Base-by-base conservation (phyloP, 92 coral and sea anemone species). In the Phenganax stokvisi region DNA sequence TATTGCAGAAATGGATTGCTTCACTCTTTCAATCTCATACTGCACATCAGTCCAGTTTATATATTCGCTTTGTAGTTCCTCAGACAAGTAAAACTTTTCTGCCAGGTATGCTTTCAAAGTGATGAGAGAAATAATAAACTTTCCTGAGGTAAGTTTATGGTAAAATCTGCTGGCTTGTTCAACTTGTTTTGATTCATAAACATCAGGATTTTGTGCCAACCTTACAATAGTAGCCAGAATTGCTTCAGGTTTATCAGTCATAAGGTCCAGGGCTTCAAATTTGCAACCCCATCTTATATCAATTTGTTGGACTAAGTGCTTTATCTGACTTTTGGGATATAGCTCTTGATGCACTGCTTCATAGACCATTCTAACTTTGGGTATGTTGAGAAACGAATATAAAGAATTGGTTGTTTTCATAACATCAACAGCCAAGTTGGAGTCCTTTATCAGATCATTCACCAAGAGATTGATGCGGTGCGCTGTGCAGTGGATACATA, bases 81-180 rank as follows among this genome's bases (percentile, higher is more conserved):
- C 54, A 1, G 80, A 75, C 80, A 75, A 56, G 80, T 75, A 75
- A 11, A 75, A 75, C 80, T 54, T 75, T 75, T 75, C 80, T 55
- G 44, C 80, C 80, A 75, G 77, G 54, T 75, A 75, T 11, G 80
- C 66, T 30, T 11, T 75, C 80, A 75, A 30, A 10, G 80, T 75
- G 28, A 75, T 57, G 80, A 75, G 80, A 28, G 80, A 0, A 0
- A 75, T 75, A 56, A 75, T 75, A 56, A 0, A 75, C 80, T 75
- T 75, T 75, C 80, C 80, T 25, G 64, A 54, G 66, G 25, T 75
- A 0, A 75, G 66, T 75, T 75, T 75, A 11, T 75, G 80, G 80
- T 75, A 56, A 75, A 75, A 73, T 73, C 77, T 29, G 77, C 77
- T 73, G 77, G 77, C 77, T 54, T 73, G 77, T 51, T 73, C 77